A percentile compares a stretch with the other conserved stretches of the same genome.
phyloP scores from a whole-genome alignment of 2,113 vertebrate species.

The Tragelaphus scriptus region DNA sequence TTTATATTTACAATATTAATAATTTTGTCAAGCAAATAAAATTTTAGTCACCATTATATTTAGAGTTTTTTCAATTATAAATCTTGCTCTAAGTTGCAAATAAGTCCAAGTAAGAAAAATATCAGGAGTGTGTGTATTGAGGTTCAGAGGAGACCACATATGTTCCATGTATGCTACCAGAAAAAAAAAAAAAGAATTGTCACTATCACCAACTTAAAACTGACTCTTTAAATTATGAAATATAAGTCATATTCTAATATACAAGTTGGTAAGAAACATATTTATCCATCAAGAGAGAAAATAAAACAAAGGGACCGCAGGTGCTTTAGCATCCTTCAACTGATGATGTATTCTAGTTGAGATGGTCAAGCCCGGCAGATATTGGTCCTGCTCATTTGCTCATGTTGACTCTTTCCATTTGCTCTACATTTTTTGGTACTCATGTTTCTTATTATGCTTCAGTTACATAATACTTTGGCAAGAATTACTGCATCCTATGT shows the following conservation, averaged over 20 bases:
- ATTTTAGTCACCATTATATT: neutral
- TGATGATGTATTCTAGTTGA: neutral
- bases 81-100: neutral
- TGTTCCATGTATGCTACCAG: neutral
- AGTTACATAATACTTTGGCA: neutral
- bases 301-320: neutral
- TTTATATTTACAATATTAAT: neutral
- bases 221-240: neutral
- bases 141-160: neutral
- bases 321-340: neutral
- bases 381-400: neutral
- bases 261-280: neutral
- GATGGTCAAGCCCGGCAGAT: neutral
- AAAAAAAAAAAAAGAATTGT: neutral
- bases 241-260: neutral
- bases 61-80: neutral
- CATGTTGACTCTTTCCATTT: neutral
- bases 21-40: conserved; percentile 2
- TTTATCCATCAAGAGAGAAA: neutral
- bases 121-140: neutral
- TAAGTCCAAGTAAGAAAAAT: neutral
- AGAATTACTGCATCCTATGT: neutral
- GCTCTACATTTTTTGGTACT: neutral
- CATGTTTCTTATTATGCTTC: neutral
- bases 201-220: neutral